Evolutionary conservation across 2,888 invertebrate species (phyloP).

Genomic region (Glyphotaelius pellucidus): DNA sequence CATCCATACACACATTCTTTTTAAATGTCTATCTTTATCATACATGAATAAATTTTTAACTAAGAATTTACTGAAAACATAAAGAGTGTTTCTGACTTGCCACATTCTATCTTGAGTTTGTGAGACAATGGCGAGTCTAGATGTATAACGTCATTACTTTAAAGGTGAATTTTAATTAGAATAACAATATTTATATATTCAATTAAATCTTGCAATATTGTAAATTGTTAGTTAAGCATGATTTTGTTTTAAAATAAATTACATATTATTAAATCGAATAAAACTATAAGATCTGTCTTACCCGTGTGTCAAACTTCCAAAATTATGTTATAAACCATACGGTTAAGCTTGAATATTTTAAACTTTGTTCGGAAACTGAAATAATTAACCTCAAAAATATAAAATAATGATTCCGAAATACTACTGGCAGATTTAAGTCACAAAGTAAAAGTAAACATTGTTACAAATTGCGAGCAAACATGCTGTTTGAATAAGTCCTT

Average conservation of each 20-base stretch:
- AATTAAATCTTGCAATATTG: neutral
- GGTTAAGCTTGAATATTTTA: neutral
- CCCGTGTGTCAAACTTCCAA: neutral
- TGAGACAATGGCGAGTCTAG: too few species aligned
- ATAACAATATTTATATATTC: neutral
- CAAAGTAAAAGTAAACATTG: neutral
- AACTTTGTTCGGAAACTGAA: neutral
- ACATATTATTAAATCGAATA: neutral
- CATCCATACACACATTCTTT: too few species aligned
- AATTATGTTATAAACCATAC: neutral
- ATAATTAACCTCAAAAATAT: neutral
- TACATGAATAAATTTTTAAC: too few species aligned
- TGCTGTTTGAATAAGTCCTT: neutral
- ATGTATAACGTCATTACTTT: too few species aligned
- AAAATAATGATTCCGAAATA: neutral
- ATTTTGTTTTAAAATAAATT: neutral
- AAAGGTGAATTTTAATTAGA: neutral
- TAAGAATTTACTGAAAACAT: too few species aligned
- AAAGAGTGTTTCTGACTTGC: too few species aligned
- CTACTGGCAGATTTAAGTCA: neutral
- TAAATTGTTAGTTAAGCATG: neutral
- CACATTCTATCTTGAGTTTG: too few species aligned
- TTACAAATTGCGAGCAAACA: neutral
- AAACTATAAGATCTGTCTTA: slow-evolving; percentile 19
- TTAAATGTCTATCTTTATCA: too few species aligned